Conservation (phyloP, 1,140 invertebrate species). For the Cherax destructor region DNA sequence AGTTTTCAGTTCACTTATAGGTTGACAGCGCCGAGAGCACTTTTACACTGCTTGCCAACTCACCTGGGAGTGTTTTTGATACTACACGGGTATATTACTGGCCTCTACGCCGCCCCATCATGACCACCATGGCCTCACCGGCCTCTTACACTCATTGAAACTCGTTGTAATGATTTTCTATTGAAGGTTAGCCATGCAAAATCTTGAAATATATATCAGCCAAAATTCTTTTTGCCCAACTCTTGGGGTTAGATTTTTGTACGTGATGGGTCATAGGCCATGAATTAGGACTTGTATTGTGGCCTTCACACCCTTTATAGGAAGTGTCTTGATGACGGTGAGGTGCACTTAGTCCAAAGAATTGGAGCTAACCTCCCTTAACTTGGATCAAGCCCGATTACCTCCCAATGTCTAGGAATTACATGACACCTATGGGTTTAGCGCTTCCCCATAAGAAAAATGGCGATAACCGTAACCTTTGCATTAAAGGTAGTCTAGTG, state of each 20-base stretch:
- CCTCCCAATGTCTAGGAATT: too few relatives aligned
- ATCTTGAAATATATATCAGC: not conserved
- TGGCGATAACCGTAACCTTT: too few relatives aligned
- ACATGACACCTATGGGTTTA: too few relatives aligned
- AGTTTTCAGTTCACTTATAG: not conserved
- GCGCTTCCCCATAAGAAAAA: too few relatives aligned
- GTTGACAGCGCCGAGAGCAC: not conserved
- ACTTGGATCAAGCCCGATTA: too few relatives aligned
- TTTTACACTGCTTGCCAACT: conserved; percentile 16
- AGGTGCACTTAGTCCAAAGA: too few relatives aligned
- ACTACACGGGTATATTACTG: not conserved
- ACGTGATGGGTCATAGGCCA: not conserved
- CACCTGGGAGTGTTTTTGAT: conserved; percentile 30
- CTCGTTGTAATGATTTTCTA: not conserved
- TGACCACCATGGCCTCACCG: not conserved
- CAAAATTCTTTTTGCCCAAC: not conserved
- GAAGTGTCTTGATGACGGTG: too few relatives aligned
- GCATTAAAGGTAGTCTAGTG: too few relatives aligned
- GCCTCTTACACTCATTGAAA: not conserved
- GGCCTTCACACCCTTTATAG: too few relatives aligned
- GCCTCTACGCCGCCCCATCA: too few relatives aligned
- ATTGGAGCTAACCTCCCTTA: too few relatives aligned
- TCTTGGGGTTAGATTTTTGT: not conserved
- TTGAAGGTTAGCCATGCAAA: not conserved
- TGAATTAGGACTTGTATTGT: not conserved